Conservation (phyloP, 2,888 invertebrate genomes). For the Sphinx pinastri region DNA sequence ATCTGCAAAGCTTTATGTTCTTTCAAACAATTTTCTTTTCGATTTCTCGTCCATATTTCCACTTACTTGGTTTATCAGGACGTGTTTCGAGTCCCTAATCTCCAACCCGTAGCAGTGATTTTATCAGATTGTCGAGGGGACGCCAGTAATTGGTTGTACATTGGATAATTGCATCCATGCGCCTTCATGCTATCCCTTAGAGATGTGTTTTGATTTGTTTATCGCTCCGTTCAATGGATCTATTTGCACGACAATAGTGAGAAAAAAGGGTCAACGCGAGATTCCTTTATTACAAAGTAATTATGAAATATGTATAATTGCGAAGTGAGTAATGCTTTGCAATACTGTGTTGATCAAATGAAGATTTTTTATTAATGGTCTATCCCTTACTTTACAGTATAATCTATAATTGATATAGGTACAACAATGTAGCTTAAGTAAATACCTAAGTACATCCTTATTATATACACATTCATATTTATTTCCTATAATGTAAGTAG, state of each 20-base stretch:
- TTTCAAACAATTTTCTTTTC: too few relatives aligned
- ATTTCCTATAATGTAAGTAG: too few relatives aligned
- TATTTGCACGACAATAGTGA: conserved; percentile 24
- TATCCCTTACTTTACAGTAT: too few relatives aligned
- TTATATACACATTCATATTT: too few relatives aligned
- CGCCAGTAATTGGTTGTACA: conserved; percentile 73
- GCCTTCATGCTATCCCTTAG: conserved; percentile 25
- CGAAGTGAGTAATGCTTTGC: background rate
- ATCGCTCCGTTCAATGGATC: conserved; percentile 21
- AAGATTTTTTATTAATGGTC: too few relatives aligned
- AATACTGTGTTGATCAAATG: background rate
- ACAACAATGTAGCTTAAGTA: too few relatives aligned
- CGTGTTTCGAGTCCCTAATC: background rate
- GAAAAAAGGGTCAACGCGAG: conserved; percentile 6
- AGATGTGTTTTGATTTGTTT: conserved; percentile 29
- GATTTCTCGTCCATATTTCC: too few relatives aligned
- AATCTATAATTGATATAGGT: too few relatives aligned
- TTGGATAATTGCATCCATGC: conserved; percentile 68
- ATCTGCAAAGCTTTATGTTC: too few relatives aligned
- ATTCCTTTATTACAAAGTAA: conserved; percentile 17
- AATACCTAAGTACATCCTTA: too few relatives aligned
- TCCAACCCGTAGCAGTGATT: conserved; percentile 3
- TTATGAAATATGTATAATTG: conserved; percentile 1
- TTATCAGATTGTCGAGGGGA: conserved; percentile 46
- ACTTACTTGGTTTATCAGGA: too few relatives aligned